Evolutionary conservation across 2,797 vertebrate species (phyloP).

Genomic region (Podarcis siculus): DNA sequence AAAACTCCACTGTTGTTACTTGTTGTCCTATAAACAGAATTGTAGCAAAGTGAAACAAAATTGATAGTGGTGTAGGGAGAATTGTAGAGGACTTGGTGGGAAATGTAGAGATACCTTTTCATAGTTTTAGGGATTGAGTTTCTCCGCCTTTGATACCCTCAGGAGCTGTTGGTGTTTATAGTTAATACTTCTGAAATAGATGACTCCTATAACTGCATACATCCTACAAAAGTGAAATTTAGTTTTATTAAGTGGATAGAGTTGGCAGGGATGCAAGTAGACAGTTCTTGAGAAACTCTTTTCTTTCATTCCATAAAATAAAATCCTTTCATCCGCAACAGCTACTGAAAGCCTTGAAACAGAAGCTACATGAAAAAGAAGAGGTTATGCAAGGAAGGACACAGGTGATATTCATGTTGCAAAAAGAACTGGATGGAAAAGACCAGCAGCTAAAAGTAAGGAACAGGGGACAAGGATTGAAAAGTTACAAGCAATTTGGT

Average conservation of each 20-base stretch:
- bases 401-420: constrained; percentile 89
- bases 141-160: not conserved
- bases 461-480: not conserved
- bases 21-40: not conserved
- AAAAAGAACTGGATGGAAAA: constrained; percentile 87
- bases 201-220: not conserved
- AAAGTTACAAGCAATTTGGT: not conserved
- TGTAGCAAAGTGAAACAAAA: not conserved
- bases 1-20: not conserved
- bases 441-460: constrained; percentile 86
- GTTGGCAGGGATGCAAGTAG: not conserved
- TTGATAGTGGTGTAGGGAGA: not conserved
- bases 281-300: not conserved
- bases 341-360: constrained; percentile 90
- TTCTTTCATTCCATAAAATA: not conserved
- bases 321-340: constrained; percentile 48
- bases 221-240: not conserved
- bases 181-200: not conserved
- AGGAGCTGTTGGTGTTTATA: not conserved
- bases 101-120: not conserved
- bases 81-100: not conserved
- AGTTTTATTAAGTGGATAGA: not conserved
- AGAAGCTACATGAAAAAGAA: constrained; percentile 93
- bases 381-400: constrained; percentile 89
- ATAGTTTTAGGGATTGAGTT: not conserved